Conservation (phyloP, 2,888 invertebrate species). For the Ptychoptera contaminata region DNA sequence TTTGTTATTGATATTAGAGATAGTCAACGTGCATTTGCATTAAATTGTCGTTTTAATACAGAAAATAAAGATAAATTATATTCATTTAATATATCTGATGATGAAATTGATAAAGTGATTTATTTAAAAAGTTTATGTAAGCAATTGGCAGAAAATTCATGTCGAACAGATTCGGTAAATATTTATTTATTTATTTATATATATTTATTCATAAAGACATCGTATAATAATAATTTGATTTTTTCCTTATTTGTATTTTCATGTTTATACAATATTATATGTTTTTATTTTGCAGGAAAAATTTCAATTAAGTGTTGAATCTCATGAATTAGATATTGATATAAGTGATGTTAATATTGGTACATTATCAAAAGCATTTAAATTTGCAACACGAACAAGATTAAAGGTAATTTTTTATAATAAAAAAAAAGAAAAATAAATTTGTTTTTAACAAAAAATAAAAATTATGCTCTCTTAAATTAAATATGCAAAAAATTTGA, state of each 20-base stretch:
- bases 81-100: slow-evolving; percentile 73
- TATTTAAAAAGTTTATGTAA: slow-evolving; percentile 73
- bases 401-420: slow-evolving; percentile 41
- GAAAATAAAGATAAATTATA: slow-evolving; percentile 76
- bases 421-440: not conserved
- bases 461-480: no score
- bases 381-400: slow-evolving; percentile 69
- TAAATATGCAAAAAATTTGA: no score
- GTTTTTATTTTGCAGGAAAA: slow-evolving; percentile 20
- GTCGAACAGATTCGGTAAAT: slow-evolving; percentile 88
- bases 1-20: slow-evolving; percentile 81
- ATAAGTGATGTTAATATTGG: slow-evolving; percentile 75
- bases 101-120: slow-evolving; percentile 63
- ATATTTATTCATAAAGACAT: slow-evolving; percentile 3
- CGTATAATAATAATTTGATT: not conserved
- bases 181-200: no score
- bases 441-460: not conserved
- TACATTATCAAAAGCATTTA: slow-evolving; percentile 80
- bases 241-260: not conserved
- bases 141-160: slow-evolving; percentile 83
- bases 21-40: slow-evolving; percentile 79
- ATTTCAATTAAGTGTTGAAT: slow-evolving; percentile 24
- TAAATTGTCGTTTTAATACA: slow-evolving; percentile 73
- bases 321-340: slow-evolving; percentile 70
- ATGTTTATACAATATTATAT: not conserved